These are phyloP conservation scores for Serripes groenlandicus DNA, from an alignment of 2,888 invertebrate species.

Conservation along the genomic window DNA sequence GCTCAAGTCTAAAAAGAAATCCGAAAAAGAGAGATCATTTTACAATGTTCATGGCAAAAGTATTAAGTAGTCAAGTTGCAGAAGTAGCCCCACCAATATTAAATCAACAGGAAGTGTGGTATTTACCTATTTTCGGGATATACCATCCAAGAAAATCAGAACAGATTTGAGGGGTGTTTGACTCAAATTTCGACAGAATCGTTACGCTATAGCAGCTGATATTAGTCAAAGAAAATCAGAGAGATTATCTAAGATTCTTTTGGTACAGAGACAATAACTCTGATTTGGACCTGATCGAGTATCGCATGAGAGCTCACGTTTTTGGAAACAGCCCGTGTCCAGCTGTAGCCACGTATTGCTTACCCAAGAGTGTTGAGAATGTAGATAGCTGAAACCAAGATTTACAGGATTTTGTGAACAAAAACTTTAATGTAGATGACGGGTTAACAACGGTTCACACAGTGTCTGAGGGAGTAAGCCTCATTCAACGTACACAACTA, in stretches of 20 bases:
- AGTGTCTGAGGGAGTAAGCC: background rate
- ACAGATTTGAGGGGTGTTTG: slow-evolving; percentile 64
- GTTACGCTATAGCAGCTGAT: slow-evolving; percentile 50
- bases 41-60: slow-evolving; percentile 57
- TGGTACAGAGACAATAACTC: slow-evolving; percentile 62
- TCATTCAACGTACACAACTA: slow-evolving; percentile 49
- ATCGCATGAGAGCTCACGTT: slow-evolving; percentile 38
- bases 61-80: slow-evolving; percentile 53
- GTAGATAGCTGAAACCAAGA: background rate
- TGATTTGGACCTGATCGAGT: slow-evolving; percentile 41
- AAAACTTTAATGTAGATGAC: slow-evolving; percentile 18
- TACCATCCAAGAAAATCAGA: slow-evolving; percentile 60
- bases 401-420: slow-evolving; percentile 1
- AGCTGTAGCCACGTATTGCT: slow-evolving; percentile 12
- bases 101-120: slow-evolving; percentile 48
- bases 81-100: slow-evolving; percentile 52
- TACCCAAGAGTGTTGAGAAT: background rate
- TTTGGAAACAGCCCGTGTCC: slow-evolving; percentile 20
- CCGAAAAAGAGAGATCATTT: slow-evolving; percentile 52
- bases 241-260: slow-evolving; percentile 60
- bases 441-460: background rate
- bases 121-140: slow-evolving; percentile 61
- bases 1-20: slow-evolving; percentile 42
- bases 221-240: slow-evolving; percentile 56
- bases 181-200: slow-evolving; percentile 54